phyloP scores from a whole-genome alignment of 2,113 vertebrate species.

The Rhizomys pruinosus region DNA sequence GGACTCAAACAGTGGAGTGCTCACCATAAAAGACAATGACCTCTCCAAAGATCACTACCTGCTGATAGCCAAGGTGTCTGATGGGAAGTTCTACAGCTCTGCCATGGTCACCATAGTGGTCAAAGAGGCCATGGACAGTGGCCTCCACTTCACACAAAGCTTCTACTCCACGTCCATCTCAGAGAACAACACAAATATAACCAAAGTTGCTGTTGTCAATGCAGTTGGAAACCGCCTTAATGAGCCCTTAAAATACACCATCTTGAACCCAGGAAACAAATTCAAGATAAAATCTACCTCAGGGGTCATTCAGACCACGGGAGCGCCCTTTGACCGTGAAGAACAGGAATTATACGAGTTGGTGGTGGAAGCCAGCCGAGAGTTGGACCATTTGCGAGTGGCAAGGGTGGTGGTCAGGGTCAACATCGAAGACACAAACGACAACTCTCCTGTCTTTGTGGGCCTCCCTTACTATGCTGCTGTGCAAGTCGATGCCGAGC shows the following conservation, averaged over 20 bases:
- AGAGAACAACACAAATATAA: conserved; percentile 94
- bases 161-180: conserved; percentile 94
- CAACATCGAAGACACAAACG: conserved; percentile 95
- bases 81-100: conserved; percentile 95
- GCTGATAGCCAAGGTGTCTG: conserved; percentile 93
- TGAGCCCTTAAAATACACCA: conserved; percentile 94
- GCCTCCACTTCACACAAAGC: conserved; percentile 93
- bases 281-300: conserved; percentile 96
- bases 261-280: conserved; percentile 95
- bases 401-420: conserved; percentile 94
- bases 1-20: conserved; percentile 90
- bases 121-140: conserved; percentile 95
- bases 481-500: conserved; percentile 96
- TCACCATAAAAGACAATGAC: conserved; percentile 93
- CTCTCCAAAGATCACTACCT: conserved; percentile 95
- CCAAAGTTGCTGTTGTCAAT: conserved; percentile 95
- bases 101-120: conserved; percentile 92
- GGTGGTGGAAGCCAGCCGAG: conserved; percentile 95
- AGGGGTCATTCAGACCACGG: conserved; percentile 96
- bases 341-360: conserved; percentile 96
- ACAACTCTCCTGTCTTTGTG: conserved; percentile 95
- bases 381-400: conserved; percentile 93
- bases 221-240: conserved; percentile 95
- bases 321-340: conserved; percentile 95
- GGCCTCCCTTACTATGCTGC: conserved; percentile 98